Conservation (phyloP, 37 sponge, comb jelly and placozoan species). For the Chondrilla cf. caribensis region DNA sequence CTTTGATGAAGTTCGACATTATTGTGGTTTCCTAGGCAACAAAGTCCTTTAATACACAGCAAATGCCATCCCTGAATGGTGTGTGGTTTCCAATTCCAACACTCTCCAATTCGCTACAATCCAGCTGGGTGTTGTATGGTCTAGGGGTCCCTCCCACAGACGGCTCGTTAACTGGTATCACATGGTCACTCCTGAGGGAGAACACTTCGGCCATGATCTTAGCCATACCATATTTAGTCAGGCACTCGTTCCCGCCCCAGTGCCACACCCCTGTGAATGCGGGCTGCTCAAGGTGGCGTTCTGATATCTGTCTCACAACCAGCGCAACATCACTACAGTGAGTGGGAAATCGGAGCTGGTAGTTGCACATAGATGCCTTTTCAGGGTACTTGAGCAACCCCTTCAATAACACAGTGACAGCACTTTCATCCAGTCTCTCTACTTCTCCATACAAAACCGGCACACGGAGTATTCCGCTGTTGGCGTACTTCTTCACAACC, state of each 20-base stretch:
- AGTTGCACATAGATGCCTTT: conserved; percentile 61
- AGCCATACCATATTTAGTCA: conserved; percentile 84
- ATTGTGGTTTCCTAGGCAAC: conserved; percentile 6
- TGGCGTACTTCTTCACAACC: conserved; percentile 26
- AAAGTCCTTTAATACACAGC: conserved; percentile 33
- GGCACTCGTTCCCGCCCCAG: conserved; percentile 58
- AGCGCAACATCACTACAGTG: conserved; percentile 68
- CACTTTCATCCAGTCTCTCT: conserved; percentile 69
- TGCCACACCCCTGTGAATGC: conserved; percentile 64
- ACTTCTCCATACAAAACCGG: conserved; percentile 81
- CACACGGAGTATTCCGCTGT: conserved; percentile 56
- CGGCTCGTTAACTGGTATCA: conserved; percentile 54
- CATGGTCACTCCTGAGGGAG: conserved; percentile 39
- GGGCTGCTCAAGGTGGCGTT: conserved; percentile 12
- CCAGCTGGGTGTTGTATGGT: conserved; percentile 70
- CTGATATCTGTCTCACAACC: conserved; percentile 57
- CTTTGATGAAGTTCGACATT: no score
- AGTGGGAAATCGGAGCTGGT: conserved; percentile 79
- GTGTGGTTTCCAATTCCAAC: conserved; percentile 33
- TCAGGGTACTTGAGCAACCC: conserved; percentile 34
- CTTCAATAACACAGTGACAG: conserved; percentile 71
- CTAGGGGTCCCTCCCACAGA: conserved; percentile 45
- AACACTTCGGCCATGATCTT: conserved; percentile 65
- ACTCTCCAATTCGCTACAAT: conserved; percentile 35
- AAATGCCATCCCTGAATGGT: conserved; percentile 61